Evolutionary conservation across 2,113 vertebrate genomes (phyloP).

Genomic region (Pseudopipra pipra): DNA sequence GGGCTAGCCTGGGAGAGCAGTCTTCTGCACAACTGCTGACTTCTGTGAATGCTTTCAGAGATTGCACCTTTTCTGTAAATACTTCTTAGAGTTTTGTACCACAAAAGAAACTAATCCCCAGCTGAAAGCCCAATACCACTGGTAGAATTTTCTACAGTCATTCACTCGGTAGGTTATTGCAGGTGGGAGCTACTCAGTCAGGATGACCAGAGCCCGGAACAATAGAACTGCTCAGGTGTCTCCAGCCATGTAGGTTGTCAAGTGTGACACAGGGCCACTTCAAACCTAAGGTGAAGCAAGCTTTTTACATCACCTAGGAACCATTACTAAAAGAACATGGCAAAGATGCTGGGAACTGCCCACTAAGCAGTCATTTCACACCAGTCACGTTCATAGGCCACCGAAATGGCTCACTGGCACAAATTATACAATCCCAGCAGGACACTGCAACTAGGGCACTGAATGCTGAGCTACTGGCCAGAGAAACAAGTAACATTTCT

Average conservation of each 20-base stretch:
- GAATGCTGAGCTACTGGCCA: not conserved
- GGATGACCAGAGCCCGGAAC: not conserved
- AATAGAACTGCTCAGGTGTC: not conserved
- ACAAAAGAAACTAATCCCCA: not conserved
- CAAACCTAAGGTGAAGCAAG: not conserved
- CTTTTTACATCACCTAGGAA: not conserved
- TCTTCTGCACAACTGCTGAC: not conserved
- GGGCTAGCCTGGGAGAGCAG: not conserved
- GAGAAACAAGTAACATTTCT: not conserved
- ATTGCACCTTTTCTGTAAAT: not conserved
- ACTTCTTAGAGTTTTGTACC: not conserved
- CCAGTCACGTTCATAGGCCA: accelerated
- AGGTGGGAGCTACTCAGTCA: not conserved
- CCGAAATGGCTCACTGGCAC: not conserved
- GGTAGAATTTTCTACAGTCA: not conserved
- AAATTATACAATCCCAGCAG: not conserved
- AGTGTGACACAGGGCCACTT: not conserved
- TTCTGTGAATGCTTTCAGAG: not conserved
- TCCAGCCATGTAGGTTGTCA: accelerated
- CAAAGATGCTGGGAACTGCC: not conserved
- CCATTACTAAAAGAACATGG: not conserved
- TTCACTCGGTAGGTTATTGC: not conserved
- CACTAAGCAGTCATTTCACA: not conserved
- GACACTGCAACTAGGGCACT: not conserved
- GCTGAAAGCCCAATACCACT: not conserved